Percentiles rank a stretch among this genome's conserved stretches.
Evolutionary conservation across 2,797 vertebrate genomes (phyloP).

Genomic region (Poeciliopsis turneri): DNA sequence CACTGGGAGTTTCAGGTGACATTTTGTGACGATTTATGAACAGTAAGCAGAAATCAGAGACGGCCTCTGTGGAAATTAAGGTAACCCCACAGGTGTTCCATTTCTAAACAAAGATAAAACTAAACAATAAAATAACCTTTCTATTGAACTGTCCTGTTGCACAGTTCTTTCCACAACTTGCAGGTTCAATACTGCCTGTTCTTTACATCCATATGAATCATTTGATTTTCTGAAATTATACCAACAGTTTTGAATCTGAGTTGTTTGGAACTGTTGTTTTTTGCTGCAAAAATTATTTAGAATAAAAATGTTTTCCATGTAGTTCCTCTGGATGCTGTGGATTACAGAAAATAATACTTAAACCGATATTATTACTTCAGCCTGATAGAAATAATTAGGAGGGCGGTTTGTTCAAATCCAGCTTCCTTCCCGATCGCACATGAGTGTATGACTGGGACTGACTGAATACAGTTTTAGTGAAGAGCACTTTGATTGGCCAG

Average conservation of each 20-base stretch:
- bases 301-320: background rate
- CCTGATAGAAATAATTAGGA: background rate
- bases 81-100: background rate
- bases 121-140: background rate
- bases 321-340: background rate
- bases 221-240: background rate
- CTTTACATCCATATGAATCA: background rate
- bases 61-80: background rate
- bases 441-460: background rate
- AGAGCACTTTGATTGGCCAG: background rate
- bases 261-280: background rate
- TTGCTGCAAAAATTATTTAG: background rate
- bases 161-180: background rate
- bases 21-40: background rate
- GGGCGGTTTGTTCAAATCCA: background rate
- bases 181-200: background rate
- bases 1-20: background rate
- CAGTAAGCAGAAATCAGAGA: background rate
- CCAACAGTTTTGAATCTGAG: background rate
- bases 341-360: background rate
- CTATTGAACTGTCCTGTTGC: background rate
- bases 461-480: background rate
- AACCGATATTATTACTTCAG: background rate
- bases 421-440: background rate
- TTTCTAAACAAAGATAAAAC: slow-evolving; percentile 9